A percentile compares a stretch with the other conserved stretches of the same genome.
Conservation (phyloP, 2,797 vertebrate genomes). For the Phoebastria nigripes region DNA sequence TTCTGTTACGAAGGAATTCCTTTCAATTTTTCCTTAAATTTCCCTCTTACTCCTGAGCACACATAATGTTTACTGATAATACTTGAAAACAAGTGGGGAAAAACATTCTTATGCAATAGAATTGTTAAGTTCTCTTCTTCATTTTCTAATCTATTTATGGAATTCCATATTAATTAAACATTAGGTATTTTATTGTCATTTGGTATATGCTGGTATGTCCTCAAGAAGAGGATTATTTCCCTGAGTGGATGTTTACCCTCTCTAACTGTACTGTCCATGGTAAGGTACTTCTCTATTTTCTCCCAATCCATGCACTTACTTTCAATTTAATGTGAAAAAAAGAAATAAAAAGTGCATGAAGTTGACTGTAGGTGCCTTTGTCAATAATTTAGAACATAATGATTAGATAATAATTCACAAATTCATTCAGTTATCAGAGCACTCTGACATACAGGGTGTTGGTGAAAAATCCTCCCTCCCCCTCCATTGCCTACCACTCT, state of each 20-base stretch:
- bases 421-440: not conserved
- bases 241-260: not conserved
- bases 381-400: not conserved
- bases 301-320: not conserved
- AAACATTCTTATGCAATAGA: not conserved
- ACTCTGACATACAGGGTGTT: not conserved
- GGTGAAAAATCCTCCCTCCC: not conserved
- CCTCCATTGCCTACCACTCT: not conserved
- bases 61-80: not conserved
- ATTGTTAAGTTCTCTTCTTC: not conserved
- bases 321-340: not conserved
- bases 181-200: not conserved
- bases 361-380: not conserved
- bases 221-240: not conserved
- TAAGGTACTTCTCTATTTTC: not conserved
- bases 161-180: not conserved
- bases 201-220: not conserved
- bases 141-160: not conserved
- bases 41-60: not conserved
- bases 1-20: not conserved
- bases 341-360: not conserved
- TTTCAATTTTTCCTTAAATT: not conserved
- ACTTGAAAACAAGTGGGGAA: not conserved
- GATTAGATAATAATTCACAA: not conserved
- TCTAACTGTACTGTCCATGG: not conserved